Conservation (phyloP, 2,113 vertebrate species). For the Crypturellus undulatus region DNA sequence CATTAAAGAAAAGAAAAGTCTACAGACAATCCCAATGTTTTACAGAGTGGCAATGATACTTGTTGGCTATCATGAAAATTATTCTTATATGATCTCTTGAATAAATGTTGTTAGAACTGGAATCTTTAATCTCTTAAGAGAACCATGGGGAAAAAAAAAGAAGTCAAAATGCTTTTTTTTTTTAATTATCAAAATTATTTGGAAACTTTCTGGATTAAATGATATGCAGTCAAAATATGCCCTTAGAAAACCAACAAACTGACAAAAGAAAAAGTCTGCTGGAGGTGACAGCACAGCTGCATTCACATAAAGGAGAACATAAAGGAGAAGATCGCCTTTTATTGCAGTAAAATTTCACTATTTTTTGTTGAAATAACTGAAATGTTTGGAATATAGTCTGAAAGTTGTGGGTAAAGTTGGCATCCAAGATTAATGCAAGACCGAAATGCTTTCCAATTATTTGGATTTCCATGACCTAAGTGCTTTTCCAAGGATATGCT, state of each 20-base stretch:
- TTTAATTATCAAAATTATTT: neutral
- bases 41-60: neutral
- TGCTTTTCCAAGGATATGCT: neutral
- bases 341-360: neutral
- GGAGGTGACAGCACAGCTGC: neutral
- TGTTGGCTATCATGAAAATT: neutral
- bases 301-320: neutral
- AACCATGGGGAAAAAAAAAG: neutral
- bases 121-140: neutral
- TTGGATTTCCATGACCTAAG: neutral
- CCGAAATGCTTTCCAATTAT: neutral
- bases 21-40: neutral
- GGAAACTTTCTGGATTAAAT: neutral
- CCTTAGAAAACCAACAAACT: neutral
- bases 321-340: neutral
- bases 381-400: neutral
- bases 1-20: neutral
- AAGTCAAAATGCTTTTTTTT: neutral
- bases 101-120: neutral
- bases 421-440: neutral
- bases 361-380: neutral
- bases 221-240: neutral
- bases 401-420: neutral
- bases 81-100: neutral
- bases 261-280: neutral